These are phyloP conservation scores for Belonocnema kinseyi DNA, from an alignment of 1,140 invertebrate species.

Conservation along the genomic window DNA sequence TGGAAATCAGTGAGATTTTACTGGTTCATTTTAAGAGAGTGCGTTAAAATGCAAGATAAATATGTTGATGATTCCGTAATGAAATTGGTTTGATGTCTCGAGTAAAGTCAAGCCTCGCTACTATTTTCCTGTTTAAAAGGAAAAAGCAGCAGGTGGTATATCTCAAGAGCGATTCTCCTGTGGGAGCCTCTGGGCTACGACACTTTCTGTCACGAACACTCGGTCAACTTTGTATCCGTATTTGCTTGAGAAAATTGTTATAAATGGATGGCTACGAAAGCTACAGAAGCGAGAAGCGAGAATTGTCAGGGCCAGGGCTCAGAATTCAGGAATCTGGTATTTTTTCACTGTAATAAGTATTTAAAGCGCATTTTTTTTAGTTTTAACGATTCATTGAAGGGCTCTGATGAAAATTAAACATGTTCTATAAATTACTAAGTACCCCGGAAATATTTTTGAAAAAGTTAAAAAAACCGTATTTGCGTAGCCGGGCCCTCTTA, in stretches of 20 bases:
- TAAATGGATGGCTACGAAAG: background rate
- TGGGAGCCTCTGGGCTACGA: background rate
- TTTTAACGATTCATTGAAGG: no score
- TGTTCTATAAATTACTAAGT: no score
- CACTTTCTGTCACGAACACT: slow-evolving; percentile 17
- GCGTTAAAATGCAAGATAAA: background rate
- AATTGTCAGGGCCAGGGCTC: background rate
- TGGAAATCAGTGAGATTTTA: no score
- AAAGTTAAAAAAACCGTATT: no score
- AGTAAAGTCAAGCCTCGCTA: background rate
- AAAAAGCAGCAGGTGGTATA: slow-evolving; percentile 20
- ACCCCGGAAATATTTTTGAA: no score
- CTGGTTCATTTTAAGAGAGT: background rate
- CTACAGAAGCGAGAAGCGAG: background rate
- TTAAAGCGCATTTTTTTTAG: no score
- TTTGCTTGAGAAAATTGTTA: background rate
- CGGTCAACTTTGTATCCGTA: slow-evolving; percentile 4
- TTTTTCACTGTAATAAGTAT: no score
- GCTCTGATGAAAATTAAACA: no score
- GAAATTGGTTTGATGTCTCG: slow-evolving; percentile 3
- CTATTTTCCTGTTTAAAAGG: slow-evolving; percentile 1
- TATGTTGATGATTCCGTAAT: background rate
- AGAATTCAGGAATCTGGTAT: background rate
- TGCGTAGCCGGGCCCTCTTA: no score
- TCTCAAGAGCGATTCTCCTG: background rate